phyloP scores from a whole-genome alignment of 2,888 invertebrate genomes.

The Branchipolynoe longqiensis region DNA sequence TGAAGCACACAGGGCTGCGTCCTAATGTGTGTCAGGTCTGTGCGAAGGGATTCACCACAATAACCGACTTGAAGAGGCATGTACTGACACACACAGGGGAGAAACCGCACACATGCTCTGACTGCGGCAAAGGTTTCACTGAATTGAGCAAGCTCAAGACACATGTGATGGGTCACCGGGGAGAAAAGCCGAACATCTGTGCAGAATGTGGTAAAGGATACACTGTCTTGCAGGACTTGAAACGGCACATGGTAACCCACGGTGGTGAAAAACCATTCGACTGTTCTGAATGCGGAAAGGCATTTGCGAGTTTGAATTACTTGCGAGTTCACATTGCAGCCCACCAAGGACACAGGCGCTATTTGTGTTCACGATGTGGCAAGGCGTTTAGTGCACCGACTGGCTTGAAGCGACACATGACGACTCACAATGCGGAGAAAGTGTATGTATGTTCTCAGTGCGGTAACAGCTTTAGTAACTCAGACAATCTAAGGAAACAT shows the following conservation, averaged over 20 bases:
- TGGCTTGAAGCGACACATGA: background rate
- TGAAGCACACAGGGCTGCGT: background rate
- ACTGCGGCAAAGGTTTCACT: background rate
- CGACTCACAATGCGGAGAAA: background rate
- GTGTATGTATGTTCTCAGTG: background rate
- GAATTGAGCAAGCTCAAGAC: background rate
- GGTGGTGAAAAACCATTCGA: background rate
- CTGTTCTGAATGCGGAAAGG: background rate
- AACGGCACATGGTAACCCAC: background rate
- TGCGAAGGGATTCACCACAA: constrained; percentile 12
- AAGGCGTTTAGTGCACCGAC: background rate
- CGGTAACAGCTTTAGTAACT: background rate
- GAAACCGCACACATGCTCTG: background rate
- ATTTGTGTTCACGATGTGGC: background rate
- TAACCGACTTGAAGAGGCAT: background rate
- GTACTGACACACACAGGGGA: background rate
- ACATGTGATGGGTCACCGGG: background rate
- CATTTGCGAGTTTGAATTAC: background rate
- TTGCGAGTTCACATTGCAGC: background rate
- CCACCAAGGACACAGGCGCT: background rate
- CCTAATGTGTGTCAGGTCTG: background rate
- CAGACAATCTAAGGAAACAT: background rate
- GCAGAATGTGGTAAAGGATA: constrained; percentile 11
- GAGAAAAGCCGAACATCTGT: constrained; percentile 22
- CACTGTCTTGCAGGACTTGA: no score